Base-by-base conservation (phyloP, 2,113 vertebrate species). In the Apeltes quadracus region DNA sequence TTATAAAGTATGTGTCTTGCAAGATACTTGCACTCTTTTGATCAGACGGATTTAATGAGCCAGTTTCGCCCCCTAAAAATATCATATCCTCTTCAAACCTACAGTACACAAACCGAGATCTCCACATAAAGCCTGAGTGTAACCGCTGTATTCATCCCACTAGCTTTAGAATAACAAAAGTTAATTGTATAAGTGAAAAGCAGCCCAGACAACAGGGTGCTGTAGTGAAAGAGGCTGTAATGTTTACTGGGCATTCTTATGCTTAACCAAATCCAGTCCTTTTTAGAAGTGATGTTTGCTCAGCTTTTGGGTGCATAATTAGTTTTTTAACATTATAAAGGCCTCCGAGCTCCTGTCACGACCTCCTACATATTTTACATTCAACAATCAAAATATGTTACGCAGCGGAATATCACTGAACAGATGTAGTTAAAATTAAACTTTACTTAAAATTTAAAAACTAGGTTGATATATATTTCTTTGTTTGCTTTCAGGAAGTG, bases 171-270 rank as follows among this genome's bases (percentile, higher is more conserved):
- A 72, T 76, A 76, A 89, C 78, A 86, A 82, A 84, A 64, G 76
- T 71, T 25, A 70, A 72, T 36, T 67, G 79, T 46, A 20, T 72
- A 14, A 88, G 58, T 46, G 75, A 68, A 67, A 83, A 85, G 70
- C 69, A 54, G 73, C 81, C 71, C 78, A 75, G 74, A 73, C 62
- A 20, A 67, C 65, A 70, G 76, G 39, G 66, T 41, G 75, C 75
- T 75, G 39, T 4, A 25, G 74, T 43, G 70, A 61, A 59, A 41
- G 79, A 59, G 82, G 81, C 79, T 61, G 39, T 44, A 22, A 76
- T 88, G 89, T 88, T 88, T 86, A 78, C 81, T 82, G 69, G 59
- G 53, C 70, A 79, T 92, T 91, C 87, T 88, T 69, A 90, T 90
- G 88, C 85, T 83, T 61, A 87, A 80, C 22, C 59, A 75, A 73